Percentiles rank a stretch among this genome's conserved stretches.
Conservation (phyloP, 2,797 vertebrate genomes). For the Parambassis ranga region DNA sequence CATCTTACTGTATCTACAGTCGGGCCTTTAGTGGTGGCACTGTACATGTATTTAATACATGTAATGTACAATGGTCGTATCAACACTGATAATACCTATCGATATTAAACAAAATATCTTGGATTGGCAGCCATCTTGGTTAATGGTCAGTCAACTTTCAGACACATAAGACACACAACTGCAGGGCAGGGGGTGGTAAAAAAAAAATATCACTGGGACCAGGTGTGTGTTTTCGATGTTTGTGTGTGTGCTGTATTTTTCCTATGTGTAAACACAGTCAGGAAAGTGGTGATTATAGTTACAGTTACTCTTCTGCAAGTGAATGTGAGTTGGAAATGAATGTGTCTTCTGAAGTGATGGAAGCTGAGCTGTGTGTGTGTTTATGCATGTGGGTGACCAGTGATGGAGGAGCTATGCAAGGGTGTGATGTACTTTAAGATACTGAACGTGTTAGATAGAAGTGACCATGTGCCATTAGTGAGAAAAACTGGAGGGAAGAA, state of each 20-base stretch:
- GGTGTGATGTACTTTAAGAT: slow-evolving; percentile 77
- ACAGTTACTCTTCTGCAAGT: neutral
- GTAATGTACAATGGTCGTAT: neutral
- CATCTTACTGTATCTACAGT: slow-evolving; percentile 3
- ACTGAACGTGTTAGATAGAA: slow-evolving; percentile 68
- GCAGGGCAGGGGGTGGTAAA: slow-evolving; percentile 8
- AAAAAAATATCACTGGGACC: neutral
- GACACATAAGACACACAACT: slow-evolving; percentile 11
- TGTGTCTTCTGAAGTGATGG: slow-evolving; percentile 18
- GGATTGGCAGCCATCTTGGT: neutral
- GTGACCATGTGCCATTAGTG: slow-evolving; percentile 66
- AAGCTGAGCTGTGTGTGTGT: slow-evolving; percentile 14
- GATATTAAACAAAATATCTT: neutral
- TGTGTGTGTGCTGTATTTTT: neutral
- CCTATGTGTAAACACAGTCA: no score
- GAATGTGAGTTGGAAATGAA: neutral
- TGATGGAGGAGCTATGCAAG: slow-evolving; percentile 54
- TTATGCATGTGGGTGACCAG: slow-evolving; percentile 50
- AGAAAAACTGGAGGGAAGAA: slow-evolving; percentile 55
- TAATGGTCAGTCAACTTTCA: neutral
- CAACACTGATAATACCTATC: no score
- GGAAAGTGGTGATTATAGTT: slow-evolving; percentile 4
- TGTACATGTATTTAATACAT: neutral
- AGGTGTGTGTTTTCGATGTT: slow-evolving; percentile 14
- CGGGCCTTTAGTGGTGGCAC: neutral